These are phyloP conservation scores for Eudasyphora cyanicolor DNA, from an alignment of 2,888 invertebrate species.

Conservation along the genomic window DNA sequence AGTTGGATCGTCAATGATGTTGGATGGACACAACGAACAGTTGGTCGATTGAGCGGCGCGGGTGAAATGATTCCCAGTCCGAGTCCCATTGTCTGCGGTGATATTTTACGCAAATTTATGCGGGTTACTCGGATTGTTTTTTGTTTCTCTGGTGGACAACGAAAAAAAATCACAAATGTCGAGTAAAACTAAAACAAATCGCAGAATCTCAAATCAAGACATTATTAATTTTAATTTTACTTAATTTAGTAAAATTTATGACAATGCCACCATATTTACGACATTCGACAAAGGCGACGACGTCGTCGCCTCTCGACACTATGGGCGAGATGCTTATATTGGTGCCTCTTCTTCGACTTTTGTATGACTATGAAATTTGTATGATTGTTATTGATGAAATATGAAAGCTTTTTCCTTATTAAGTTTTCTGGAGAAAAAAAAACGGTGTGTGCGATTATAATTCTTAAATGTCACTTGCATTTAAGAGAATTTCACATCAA, in stretches of 20 bases:
- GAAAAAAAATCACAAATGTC: slow-evolving; percentile 38
- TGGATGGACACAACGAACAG: neutral
- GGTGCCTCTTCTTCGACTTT: neutral
- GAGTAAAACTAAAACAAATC: slow-evolving; percentile 53
- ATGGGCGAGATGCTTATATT: slow-evolving; percentile 22
- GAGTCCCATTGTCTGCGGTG: slow-evolving; percentile 24
- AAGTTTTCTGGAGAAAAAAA: slow-evolving; percentile 19
- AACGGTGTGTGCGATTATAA: neutral
- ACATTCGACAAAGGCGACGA: neutral
- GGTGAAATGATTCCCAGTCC: neutral
- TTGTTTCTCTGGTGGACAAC: too few relatives aligned
- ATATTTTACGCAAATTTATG: slow-evolving; percentile 57
- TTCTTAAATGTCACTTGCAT: neutral
- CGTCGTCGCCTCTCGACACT: slow-evolving; percentile 2
- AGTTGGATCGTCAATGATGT: neutral
- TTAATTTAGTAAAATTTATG: slow-evolving; percentile 70
- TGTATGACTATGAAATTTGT: neutral
- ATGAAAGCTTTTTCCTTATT: slow-evolving; percentile 65
- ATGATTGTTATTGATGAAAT: slow-evolving; percentile 54
- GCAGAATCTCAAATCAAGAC: slow-evolving; percentile 64
- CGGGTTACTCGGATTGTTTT: slow-evolving; percentile 42
- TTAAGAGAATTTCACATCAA: neutral
- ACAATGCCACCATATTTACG: slow-evolving; percentile 54
- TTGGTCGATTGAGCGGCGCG: neutral
- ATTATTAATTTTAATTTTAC: slow-evolving; percentile 69